Evolutionary conservation across 2,113 vertebrate genomes (phyloP).

Genomic region (Chaetodon trifascialis): DNA sequence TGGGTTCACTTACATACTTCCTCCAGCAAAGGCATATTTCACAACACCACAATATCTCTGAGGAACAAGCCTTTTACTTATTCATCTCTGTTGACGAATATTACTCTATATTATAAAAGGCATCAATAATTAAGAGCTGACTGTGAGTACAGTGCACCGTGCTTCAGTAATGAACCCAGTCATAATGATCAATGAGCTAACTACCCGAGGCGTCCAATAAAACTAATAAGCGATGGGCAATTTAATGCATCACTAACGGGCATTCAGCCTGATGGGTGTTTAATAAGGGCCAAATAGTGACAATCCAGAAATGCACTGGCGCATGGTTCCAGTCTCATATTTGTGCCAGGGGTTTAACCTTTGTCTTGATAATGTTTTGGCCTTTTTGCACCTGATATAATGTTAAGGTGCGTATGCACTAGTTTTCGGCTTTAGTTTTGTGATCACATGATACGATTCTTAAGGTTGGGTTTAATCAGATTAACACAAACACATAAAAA

Average conservation of each 20-base stretch:
- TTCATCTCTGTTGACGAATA: conserved; percentile 25
- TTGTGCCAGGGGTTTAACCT: neutral
- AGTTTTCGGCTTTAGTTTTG: neutral
- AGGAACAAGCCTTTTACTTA: conserved; percentile 26
- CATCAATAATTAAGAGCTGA: conserved; percentile 49
- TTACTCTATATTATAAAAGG: conserved; percentile 39
- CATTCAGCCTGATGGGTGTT: conserved; percentile 25
- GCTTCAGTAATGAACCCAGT: conserved; percentile 49
- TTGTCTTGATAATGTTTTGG: neutral
- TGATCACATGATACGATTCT: neutral
- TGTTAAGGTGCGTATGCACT: neutral
- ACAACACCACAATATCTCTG: neutral
- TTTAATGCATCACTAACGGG: conserved; percentile 28
- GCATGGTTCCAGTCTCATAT: neutral
- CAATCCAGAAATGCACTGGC: neutral
- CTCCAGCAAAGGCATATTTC: conserved; percentile 12
- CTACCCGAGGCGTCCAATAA: conserved; percentile 29
- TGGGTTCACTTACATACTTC: neutral
- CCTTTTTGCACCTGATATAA: neutral
- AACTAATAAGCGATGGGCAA: conserved; percentile 29
- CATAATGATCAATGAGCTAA: conserved; percentile 54
- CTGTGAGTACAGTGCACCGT: conserved; percentile 18
- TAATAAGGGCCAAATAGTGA: conserved; percentile 22
- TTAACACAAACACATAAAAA: too few relatives aligned
- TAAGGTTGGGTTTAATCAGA: neutral